These are phyloP conservation scores for Pandemis heparana DNA, from an alignment of 2,888 invertebrate genomes.

Conservation along the genomic window DNA sequence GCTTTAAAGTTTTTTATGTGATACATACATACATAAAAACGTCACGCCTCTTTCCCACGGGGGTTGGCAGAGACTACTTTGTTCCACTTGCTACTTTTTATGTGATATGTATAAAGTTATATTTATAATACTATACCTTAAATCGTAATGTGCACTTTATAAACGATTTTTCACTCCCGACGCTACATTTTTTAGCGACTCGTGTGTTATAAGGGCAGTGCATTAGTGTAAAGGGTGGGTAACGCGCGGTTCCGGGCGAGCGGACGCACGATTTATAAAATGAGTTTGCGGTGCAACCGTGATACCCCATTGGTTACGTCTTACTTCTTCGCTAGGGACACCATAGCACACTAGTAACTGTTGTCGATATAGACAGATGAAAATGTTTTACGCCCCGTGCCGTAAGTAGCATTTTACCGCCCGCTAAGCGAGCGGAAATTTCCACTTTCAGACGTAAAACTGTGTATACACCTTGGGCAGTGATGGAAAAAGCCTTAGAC, in stretches of 20 bases:
- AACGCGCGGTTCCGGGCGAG: conserved; percentile 82
- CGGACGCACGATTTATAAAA: conserved; percentile 83
- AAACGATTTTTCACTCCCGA: neutral
- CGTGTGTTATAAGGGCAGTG: conserved; percentile 56
- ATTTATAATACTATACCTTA: no score
- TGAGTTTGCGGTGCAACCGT: conserved; percentile 85
- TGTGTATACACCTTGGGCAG: no score
- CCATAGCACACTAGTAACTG: neutral
- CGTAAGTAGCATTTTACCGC: no score
- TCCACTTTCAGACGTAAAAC: no score
- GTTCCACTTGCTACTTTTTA: no score
- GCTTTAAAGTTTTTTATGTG: no score
- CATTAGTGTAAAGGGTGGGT: conserved; percentile 71
- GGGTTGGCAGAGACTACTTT: no score
- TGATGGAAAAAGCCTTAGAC: no score
- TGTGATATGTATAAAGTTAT: no score
- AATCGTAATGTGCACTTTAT: neutral
- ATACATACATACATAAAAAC: no score
- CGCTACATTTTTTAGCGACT: conserved; percentile 22
- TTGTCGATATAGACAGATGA: conserved; percentile 17
- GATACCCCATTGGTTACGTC: conserved; percentile 85
- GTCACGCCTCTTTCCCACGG: no score
- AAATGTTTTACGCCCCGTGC: neutral
- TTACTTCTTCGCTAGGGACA: conserved; percentile 71
- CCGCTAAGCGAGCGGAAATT: no score